phyloP scores from a whole-genome alignment of 92 coral and sea anemone genomes.

The Plumapathes pennacea region DNA sequence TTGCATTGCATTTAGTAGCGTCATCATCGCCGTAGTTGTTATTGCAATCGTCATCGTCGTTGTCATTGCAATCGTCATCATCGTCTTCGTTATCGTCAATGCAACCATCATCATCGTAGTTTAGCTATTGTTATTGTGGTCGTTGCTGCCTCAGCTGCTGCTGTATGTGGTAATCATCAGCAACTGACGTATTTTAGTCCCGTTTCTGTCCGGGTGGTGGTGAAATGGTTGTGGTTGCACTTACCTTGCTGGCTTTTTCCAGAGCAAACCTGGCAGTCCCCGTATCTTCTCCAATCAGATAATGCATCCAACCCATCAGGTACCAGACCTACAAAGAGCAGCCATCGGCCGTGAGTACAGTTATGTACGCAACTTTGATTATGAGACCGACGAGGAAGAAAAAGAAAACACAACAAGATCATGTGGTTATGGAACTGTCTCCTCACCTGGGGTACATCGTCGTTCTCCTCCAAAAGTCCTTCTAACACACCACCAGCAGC shows the following conservation, averaged over 20 bases:
- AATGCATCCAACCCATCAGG: constrained; percentile 83
- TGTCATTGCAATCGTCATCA: no score
- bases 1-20: no score
- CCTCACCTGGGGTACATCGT: constrained; percentile 81
- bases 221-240: no score
- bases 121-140: no score
- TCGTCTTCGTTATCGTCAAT: no score
- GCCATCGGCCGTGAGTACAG: not conserved
- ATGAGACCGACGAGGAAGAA: not conserved
- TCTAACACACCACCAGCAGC: constrained; percentile 70
- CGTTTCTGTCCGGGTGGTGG: no score
- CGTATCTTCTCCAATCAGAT: constrained; percentile 62
- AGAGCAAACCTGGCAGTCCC: constrained; percentile 58
- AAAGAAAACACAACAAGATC: not conserved
- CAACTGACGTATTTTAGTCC: not conserved
- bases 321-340: constrained; percentile 77
- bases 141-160: no score
- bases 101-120: no score
- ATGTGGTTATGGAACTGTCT: no score
- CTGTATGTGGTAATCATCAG: not conserved
- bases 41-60: no score
- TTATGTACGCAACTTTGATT: not conserved
- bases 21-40: no score
- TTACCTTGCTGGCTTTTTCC: constrained; percentile 83
- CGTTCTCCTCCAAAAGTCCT: constrained; percentile 81